Percentiles rank a stretch among this genome's conserved stretches.
phyloP scores from a whole-genome alignment of 2,113 vertebrate species.

The Vimba vimba region DNA sequence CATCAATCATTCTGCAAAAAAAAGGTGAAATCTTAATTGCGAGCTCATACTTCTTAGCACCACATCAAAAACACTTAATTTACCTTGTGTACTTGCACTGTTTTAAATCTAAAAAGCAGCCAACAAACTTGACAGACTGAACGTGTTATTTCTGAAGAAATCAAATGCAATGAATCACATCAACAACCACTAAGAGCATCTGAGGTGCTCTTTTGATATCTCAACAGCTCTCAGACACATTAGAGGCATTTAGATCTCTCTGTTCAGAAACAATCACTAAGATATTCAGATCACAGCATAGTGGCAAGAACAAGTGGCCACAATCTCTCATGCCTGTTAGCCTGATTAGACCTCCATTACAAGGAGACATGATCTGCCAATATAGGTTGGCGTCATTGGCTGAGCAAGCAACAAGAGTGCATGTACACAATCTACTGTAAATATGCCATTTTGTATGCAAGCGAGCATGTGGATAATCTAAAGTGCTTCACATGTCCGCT shows the following conservation, averaged over 20 bases:
- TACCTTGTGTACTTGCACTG: background rate
- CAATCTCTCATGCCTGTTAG: constrained; percentile 13
- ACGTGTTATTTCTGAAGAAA: constrained; percentile 1
- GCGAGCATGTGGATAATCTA: background rate
- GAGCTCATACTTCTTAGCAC: background rate
- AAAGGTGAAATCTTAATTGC: background rate
- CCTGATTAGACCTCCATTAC: constrained; percentile 27
- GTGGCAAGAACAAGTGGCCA: background rate
- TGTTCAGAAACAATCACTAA: background rate
- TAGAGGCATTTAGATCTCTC: background rate
- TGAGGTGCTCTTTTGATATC: background rate
- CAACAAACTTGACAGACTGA: background rate
- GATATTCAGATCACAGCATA: background rate
- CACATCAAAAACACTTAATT: constrained; percentile 12
- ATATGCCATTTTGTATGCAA: background rate
- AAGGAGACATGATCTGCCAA: background rate
- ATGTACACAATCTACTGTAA: constrained; percentile 21
- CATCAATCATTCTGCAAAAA: background rate
- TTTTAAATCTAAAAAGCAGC: constrained; percentile 13
- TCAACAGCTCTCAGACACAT: background rate
- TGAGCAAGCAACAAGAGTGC: background rate
- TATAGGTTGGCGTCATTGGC: background rate
- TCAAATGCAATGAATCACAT: constrained; percentile 8
- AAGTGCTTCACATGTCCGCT: background rate
- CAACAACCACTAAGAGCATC: background rate